phyloP scores from a whole-genome alignment of 2,113 vertebrate genomes.

The Lamprotornis superbus region DNA sequence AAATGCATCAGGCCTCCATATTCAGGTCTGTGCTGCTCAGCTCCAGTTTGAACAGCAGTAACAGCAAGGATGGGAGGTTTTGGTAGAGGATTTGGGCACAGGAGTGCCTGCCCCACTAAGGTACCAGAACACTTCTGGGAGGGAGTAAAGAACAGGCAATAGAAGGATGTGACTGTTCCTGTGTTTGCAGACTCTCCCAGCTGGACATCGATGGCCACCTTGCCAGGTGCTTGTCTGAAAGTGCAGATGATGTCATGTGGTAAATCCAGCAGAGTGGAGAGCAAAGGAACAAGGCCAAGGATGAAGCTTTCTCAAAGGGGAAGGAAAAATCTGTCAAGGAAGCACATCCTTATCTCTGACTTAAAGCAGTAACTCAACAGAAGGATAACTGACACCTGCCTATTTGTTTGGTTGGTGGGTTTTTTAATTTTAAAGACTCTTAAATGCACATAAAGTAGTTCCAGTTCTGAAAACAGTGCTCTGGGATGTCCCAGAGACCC shows the following conservation, averaged over 20 bases:
- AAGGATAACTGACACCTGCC: neutral
- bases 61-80: neutral
- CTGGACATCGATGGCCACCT: conserved; percentile 87
- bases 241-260: conserved; percentile 82
- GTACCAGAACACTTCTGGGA: neutral
- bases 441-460: rapidly evolving
- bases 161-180: neutral
- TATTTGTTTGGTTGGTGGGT: neutral
- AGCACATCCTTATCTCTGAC: neutral
- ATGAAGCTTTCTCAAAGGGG: neutral
- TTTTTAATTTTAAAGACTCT: neutral
- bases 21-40: neutral
- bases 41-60: neutral
- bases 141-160: neutral
- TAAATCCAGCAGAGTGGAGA: conserved; percentile 46
- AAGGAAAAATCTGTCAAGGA: neutral
- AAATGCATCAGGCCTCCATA: neutral
- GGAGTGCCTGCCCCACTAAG: neutral
- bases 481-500: no score
- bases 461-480: neutral
- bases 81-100: neutral
- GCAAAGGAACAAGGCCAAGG: neutral
- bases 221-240: conserved; percentile 87
- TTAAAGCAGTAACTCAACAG: neutral
- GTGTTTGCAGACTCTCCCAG: conserved; percentile 78